Evolutionary conservation across 2,797 vertebrate genomes (phyloP), one percentile per base, ranked within the genome.

Genomic region (Austrolebias charrua): DNA sequence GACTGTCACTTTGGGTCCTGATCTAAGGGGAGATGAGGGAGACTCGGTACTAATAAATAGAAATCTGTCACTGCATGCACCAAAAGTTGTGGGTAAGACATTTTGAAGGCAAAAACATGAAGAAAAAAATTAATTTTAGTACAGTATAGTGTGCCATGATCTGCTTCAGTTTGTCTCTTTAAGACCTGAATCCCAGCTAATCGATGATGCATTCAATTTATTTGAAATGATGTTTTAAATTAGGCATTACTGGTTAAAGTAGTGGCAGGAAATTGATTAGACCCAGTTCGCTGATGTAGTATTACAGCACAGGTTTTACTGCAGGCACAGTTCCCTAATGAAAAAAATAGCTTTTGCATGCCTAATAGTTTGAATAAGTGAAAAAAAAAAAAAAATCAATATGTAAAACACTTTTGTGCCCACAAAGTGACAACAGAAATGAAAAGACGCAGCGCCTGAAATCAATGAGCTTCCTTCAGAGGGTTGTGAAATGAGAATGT

Each of bases 121-220:
- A 53, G 61, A 65, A 60, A 66, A 66, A 60, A 56, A 4, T 24
- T 4, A 40, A 9, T 46, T 40, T 40, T 40, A 60, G 35, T 33
- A 47, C 47, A 80, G 82, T 44, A 10, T 0, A 43, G 60, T 55
- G 60, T 13, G 35, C 48, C 63, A 69, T 75, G 66, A 81, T 60
- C 60, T n/a, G 75, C 73, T 73, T 19, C 28, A 81, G 71, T 84
- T 76, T 84, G 69, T 65, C 55, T 69, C 66, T 80, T 83, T 71
- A 70, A 71, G 66, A 44, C 50, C 57, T 19, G 31, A 29, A 79
- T 71, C 56, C 67, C 61, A 66, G 49, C 49, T 61, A 73, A 78
- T 79, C 71, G 75, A 86, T 80, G 80, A 80, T 58, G 46, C 60
- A 69, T 80, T 81, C 49, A 78, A 72, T 56, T 55, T 13, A 65